These are phyloP conservation scores for Narcine bancroftii DNA, from an alignment of 2,113 vertebrate species.

Conservation along the genomic window DNA sequence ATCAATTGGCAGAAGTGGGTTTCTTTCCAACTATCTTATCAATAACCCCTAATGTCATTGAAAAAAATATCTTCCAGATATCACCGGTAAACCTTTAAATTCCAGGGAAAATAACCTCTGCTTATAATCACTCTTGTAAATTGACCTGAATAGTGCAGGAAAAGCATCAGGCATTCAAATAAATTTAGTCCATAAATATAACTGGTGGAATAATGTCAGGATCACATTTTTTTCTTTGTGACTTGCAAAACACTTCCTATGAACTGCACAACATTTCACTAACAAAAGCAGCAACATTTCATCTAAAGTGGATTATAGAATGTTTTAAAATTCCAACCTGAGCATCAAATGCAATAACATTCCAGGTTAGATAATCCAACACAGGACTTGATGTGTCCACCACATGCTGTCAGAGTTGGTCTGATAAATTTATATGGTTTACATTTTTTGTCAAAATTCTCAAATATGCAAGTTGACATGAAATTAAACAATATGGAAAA, in stretches of 20 bases:
- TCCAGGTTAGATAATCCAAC: background rate
- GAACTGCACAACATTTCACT: background rate
- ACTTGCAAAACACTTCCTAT: background rate
- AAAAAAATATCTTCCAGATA: no score
- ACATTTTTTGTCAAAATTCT: background rate
- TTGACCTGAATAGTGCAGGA: no score
- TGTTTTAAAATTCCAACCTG: no score
- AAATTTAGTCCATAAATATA: no score
- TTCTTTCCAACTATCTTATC: no score
- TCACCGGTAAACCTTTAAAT: no score
- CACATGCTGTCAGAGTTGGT: background rate
- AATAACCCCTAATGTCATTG: no score
- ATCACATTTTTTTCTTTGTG: background rate
- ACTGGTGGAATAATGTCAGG: background rate
- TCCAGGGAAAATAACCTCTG: no score
- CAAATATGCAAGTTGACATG: background rate
- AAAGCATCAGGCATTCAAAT: no score
- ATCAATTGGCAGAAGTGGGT: no score
- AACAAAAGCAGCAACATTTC: background rate
- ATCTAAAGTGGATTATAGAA: no score
- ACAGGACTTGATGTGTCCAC: background rate
- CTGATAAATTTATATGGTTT: background rate
- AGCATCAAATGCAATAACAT: background rate
- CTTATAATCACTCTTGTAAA: no score
- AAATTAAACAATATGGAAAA: background rate